Conservation (phyloP, 2,888 invertebrate genomes). For the Stenolophus ochropezus region DNA sequence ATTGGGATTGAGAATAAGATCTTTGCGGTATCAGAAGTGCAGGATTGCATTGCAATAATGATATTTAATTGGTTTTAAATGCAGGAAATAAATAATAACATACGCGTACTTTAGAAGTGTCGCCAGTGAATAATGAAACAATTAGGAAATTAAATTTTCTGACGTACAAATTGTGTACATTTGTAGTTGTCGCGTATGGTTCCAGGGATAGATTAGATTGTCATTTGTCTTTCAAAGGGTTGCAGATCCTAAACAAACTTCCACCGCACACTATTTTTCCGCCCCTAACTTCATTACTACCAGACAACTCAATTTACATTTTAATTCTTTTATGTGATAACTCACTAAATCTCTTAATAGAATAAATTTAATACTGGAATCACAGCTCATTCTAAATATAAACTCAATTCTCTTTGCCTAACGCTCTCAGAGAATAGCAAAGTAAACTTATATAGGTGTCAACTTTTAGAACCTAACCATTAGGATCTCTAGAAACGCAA, state of each 20-base stretch:
- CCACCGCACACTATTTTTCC: background rate
- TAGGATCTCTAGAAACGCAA: too few species aligned
- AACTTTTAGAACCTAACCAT: too few species aligned
- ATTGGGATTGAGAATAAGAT: too few species aligned
- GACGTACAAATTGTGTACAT: conserved; percentile 31
- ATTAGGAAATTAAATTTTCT: conserved; percentile 40
- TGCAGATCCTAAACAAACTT: background rate
- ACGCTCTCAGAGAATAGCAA: too few species aligned
- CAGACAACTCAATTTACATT: background rate
- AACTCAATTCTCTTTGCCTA: too few species aligned
- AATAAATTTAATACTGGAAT: too few species aligned
- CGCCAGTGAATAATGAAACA: conserved; percentile 8
- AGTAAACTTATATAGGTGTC: too few species aligned
- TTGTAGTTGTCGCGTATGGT: conserved; percentile 41
- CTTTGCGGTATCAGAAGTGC: too few species aligned
- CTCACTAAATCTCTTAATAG: too few species aligned
- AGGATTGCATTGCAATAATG: conserved; percentile 24
- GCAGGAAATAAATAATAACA: conserved; percentile 27
- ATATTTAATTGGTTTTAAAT: conserved; percentile 30
- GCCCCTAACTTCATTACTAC: background rate
- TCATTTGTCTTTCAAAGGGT: conserved; percentile 17
- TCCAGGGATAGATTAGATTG: conserved; percentile 38
- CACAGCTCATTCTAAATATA: too few species aligned
- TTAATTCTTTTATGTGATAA: background rate
- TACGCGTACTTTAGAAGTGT: conserved; percentile 9